phyloP scores from a whole-genome alignment of 2,113 vertebrate genomes.

The Eptesicus fuscus region DNA sequence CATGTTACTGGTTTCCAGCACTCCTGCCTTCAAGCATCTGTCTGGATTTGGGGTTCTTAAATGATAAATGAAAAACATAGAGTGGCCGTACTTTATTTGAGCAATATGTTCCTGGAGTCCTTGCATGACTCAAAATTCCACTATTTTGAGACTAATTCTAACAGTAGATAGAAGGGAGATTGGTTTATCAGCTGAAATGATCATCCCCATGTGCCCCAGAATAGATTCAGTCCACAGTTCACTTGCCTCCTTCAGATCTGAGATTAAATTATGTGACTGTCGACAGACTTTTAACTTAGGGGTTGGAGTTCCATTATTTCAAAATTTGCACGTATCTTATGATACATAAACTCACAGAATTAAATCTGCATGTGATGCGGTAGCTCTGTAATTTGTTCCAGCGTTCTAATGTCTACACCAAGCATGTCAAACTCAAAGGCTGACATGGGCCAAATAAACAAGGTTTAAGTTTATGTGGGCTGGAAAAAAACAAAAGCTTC shows the following conservation, averaged over 20 bases:
- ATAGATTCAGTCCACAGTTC: not conserved
- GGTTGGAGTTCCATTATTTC: not conserved
- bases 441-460: no score
- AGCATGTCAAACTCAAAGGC: no score
- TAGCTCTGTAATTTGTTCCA: not conserved
- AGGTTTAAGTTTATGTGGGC: no score
- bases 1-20: not conserved
- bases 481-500: no score
- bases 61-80: not conserved
- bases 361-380: not conserved
- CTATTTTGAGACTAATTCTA: not conserved
- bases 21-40: not conserved
- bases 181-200: not conserved
- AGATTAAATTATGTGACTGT: not conserved
- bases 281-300: not conserved
- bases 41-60: constrained; percentile 2
- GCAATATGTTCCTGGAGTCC: not conserved
- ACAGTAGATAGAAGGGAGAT: not conserved
- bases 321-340: not conserved
- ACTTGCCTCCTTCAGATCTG: not conserved
- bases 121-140: not conserved
- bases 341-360: not conserved
- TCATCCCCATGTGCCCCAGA: not conserved
- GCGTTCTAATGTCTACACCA: not conserved
- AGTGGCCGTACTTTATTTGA: not conserved